Evolutionary conservation across 30 jellyfish, hydroid and myxozoan species (phyloP).

Genomic region (Catostylus mosaicus): DNA sequence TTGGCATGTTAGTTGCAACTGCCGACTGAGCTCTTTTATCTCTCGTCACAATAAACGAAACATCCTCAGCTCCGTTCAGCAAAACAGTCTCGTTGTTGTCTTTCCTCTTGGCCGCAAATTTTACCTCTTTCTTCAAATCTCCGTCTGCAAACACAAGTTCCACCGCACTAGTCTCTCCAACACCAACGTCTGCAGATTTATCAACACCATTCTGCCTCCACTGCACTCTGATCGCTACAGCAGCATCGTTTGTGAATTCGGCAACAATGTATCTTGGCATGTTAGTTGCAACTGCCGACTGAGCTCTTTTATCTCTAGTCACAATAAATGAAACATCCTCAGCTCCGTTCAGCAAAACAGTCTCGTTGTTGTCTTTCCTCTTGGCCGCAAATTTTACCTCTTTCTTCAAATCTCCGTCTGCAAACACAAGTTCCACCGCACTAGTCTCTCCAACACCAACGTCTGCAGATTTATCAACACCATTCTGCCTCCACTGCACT

Average conservation of each 20-base stretch:
- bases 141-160: neutral
- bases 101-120: slow-evolving; percentile 16
- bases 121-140: neutral
- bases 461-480: neutral
- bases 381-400: neutral
- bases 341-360: neutral
- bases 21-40: neutral
- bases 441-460: neutral
- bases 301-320: neutral
- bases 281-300: neutral
- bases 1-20: slow-evolving; percentile 3
- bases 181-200: neutral
- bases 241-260: slow-evolving; percentile 11
- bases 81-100: neutral
- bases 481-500: neutral
- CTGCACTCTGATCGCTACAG: slow-evolving; percentile 1
- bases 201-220: slow-evolving; percentile 8
- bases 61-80: slow-evolving; percentile 17
- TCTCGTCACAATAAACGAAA: neutral
- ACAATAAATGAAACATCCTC: neutral
- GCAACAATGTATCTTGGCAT: neutral
- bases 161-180: neutral
- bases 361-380: neutral
- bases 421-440: neutral
- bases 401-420: neutral